Evolutionary conservation across 1,140 invertebrate genomes (phyloP).

Genomic region (Panulirus ornatus): DNA sequence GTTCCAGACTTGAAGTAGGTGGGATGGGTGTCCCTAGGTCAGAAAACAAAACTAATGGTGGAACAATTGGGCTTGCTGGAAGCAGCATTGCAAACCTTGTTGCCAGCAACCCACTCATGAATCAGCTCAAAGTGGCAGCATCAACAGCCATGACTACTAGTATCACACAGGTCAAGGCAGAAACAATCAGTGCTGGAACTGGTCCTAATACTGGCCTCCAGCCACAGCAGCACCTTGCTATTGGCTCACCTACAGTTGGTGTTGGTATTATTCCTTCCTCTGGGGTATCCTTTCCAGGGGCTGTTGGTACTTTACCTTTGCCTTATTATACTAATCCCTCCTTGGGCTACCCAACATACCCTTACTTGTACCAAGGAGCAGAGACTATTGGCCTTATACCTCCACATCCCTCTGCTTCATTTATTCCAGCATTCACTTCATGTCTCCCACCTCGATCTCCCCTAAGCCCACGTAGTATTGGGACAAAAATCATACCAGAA

Average conservation of each 20-base stretch:
- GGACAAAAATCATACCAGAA: conserved; percentile 53
- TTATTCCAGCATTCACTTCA: conserved; percentile 53
- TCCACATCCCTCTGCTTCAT: conserved; percentile 29
- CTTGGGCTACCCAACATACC: conserved; percentile 60
- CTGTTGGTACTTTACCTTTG: conserved; percentile 54
- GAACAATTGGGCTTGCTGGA: conserved; percentile 11
- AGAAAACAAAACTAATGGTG: conserved; percentile 14
- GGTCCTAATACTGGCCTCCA: conserved; percentile 23
- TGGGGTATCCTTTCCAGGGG: conserved; percentile 49
- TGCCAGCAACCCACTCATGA: conserved; percentile 17
- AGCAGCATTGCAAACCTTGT: conserved; percentile 15
- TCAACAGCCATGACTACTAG: conserved; percentile 33
- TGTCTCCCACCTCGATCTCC: conserved; percentile 55
- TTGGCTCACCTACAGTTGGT: conserved; percentile 51
- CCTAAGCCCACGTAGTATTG: conserved; percentile 49
- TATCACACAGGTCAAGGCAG: neutral
- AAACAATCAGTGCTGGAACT: conserved; percentile 16
- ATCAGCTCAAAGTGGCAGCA: conserved; percentile 14
- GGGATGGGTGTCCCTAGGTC: neutral
- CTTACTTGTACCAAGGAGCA: conserved; percentile 59
- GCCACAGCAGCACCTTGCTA: conserved; percentile 50
- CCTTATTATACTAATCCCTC: conserved; percentile 62
- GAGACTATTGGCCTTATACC: conserved; percentile 61
- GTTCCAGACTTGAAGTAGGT: conserved; percentile 44
- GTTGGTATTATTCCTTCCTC: conserved; percentile 58